Base-by-base conservation (phyloP, 2,797 vertebrate species). In the Eulemur albifrons region DNA sequence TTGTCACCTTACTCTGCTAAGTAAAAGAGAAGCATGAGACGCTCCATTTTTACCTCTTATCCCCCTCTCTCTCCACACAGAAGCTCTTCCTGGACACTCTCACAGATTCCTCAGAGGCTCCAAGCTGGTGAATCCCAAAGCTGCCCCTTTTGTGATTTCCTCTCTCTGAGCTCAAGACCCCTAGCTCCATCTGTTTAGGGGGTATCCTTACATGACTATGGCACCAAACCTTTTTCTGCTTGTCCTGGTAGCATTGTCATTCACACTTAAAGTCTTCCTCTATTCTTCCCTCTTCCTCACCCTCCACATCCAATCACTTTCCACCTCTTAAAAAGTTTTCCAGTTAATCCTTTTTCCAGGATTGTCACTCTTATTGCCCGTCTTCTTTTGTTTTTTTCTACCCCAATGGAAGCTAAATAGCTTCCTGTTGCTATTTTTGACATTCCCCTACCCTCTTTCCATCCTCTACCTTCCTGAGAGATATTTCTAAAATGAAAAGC, bases 401-500 rank as follows among this genome's bases (percentile, higher is more conserved):
- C 11, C 67, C 15, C 9, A 89, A 20, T 6, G 81, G 25, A 84
- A 92, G 40, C 30, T 45, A 82, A 65, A 52, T 30, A 88, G 61
- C 17, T 52, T 43, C 52, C 54, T 90, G 15, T 50, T 30, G 15
- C 40, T 72, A 73, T 43, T 90, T 83, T 43, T 77, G 21, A 54
- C 6, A 57, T 48, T 43, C 13, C 61, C 18, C 17, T 7, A 35
- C 7, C n/a, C 30, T 79, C 52, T 88, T 61, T 12, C 25, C n/a
- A 48, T 30, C 15, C 35, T 83, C 40, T 25, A 25, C 61, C 45
- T 89, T 91, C 52, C 65, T 21, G 25, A 87, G 25, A 54, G 38
- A 67, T 70, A 92, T 48, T 93, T 94, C 70, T 87, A 87, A 92
- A 54, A 30, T 50, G 38, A 77, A 95, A 70, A 95, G 43, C 25